Evolutionary conservation across 2,113 vertebrate genomes (phyloP), one percentile per base, ranked within the genome.

Genomic region (Reinhardtius hippoglossoides): DNA sequence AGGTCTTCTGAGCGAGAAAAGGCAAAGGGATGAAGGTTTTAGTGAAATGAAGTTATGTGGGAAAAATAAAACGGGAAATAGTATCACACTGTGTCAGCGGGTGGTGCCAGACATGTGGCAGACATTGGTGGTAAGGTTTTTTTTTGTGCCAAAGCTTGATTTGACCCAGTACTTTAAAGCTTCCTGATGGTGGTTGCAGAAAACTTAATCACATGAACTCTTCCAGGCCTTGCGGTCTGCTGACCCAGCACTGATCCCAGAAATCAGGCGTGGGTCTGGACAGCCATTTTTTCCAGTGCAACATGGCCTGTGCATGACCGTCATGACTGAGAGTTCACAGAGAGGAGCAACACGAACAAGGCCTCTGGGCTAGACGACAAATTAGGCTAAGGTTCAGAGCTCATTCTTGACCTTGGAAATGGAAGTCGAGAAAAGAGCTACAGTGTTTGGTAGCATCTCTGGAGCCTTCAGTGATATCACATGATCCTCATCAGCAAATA

Each of bases 221-320:
- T 79, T 80, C 71, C 79, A 83, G 80, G 77, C 23, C 60, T 67
- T 81, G 86, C 5, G 83, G 88, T 87, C 20, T 63, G 72, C 74
- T 89, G 80, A 87, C 87, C 84, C 73, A 68, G 76, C 37, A 62
- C 84, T 86, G 89, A 89, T 82, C 88, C 88, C 82, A 87, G 69
- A 80, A 61, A 37, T 56, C 55, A 64, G 56, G 68, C 74, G 63
- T 2, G 24, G 73, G 67, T 69, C 72, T 73, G 84, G 69, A 59
- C 37, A 1, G 56, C 12, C 58, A 7, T 14, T 66, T 1, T 42
- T n/a, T 62, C 42, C 37, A 18, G 46, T 18, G 2, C 48, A 48
- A 21, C 61, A 61, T n/a, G 74, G 80, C 37, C 71, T 72, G 31
- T 40, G 61, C 46, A 31, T 21, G 26, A 64, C 76, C 42, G 44